Percentiles rank a stretch among this genome's conserved stretches.
These are phyloP conservation scores for Bubo scandiacus DNA, from an alignment of 2,113 vertebrate genomes.

Conservation along the genomic window DNA sequence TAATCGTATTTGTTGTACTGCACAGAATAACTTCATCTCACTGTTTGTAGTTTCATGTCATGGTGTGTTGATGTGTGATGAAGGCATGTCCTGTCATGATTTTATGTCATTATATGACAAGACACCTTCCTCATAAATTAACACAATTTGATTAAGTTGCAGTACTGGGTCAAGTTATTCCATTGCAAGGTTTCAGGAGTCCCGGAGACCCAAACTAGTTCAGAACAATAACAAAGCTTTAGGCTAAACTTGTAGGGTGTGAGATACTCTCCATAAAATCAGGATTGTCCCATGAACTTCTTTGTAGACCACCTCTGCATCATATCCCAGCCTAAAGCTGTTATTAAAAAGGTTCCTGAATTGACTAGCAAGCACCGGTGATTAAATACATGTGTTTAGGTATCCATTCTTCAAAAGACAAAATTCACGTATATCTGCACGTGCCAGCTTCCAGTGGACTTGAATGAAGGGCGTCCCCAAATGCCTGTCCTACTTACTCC, in stretches of 20 bases:
- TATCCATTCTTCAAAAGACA: not conserved
- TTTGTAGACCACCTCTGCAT: not conserved
- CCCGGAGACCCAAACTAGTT: not conserved
- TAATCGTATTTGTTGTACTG: not conserved
- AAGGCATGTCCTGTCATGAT: slow-evolving; percentile 17
- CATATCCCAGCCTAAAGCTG: not conserved
- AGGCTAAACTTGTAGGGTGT: not conserved
- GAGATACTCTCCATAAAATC: not conserved
- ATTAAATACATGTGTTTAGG: not conserved
- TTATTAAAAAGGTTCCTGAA: not conserved
- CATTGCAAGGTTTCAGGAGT: not conserved
- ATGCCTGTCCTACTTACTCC: not conserved
- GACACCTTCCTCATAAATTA: slow-evolving; percentile 34
- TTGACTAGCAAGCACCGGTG: not conserved
- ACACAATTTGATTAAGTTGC: not conserved
- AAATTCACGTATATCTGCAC: not conserved
- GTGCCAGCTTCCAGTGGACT: not conserved
- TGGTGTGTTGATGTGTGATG: slow-evolving; percentile 20
- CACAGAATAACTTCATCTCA: not conserved
- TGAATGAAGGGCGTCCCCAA: not conserved
- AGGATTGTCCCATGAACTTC: not conserved
- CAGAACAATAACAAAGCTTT: not conserved
- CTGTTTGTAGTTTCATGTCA: not conserved
- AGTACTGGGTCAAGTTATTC: not conserved
- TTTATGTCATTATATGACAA: slow-evolving; percentile 22